Evolutionary conservation across 2,888 invertebrate species (phyloP), one percentile per base, ranked within the genome.

Genomic region (Volucella zonaria): DNA sequence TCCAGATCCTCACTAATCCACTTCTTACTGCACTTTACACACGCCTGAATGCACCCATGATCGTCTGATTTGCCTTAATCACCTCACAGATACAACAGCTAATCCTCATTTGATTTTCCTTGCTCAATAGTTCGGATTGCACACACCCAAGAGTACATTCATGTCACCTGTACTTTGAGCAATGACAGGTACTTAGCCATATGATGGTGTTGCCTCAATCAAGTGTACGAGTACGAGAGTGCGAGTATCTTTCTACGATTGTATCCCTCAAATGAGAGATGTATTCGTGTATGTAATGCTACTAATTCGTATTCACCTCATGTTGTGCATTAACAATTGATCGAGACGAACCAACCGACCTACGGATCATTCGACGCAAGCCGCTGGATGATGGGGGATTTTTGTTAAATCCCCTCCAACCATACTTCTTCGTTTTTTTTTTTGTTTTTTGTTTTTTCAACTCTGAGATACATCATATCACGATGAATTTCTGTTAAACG

Each of bases 271-370:
- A 68, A 38, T 62, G 61, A 62, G 54, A 75, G 62, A 62, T 75
- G 54, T 66, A 58, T 54, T 18, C 62, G 56, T 11, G 18, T 52
- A 15, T 76, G 43, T 66, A 31, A 67, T 67, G 42, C 61, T 51
- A 73, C 68, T 45, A 58, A 74, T 68, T 70, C 61, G 79, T 79
- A 74, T 70, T 82, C 78, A 70, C 40, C 51, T 62, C 71, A 74
- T 58, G 54, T 38, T 61, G 47, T 70, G 47, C 71, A 71, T 71
- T 51, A 71, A 54, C 47, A 73, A 79, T 75, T 64, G 64, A 64
- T 45, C 40, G 23, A 4, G 12, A 31, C 31, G 6, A 31, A 31
- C 31, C 31, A 31, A 31, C 31, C 31, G 31, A 31, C 31, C 31
- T 31, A 31, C 31, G 31, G 31, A 31, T 6, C 6, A 31, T 31